Conservation (phyloP, 2,888 invertebrate species). For the Hirtodrosophila trivittata region DNA sequence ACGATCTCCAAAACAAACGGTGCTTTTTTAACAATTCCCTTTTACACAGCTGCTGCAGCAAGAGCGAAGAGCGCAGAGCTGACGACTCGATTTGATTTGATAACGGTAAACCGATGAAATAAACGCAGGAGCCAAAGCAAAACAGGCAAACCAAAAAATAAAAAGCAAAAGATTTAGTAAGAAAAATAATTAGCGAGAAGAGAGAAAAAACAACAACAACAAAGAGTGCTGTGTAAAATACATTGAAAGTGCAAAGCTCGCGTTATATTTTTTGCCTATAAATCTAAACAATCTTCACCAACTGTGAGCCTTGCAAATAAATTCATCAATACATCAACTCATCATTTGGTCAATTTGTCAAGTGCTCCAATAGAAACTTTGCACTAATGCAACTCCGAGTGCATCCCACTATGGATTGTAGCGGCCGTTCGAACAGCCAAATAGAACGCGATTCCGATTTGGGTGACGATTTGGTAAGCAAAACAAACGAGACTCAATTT, state of each 20-base stretch:
- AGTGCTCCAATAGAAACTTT: slow-evolving; percentile 3
- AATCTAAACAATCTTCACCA: slow-evolving; percentile 28
- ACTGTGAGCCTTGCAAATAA: slow-evolving; percentile 10
- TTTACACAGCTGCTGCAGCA: slow-evolving; percentile 17
- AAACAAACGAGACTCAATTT: slow-evolving; percentile 1
- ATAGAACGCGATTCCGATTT: slow-evolving; percentile 77
- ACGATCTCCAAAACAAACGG: slow-evolving; percentile 47
- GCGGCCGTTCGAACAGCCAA: slow-evolving; percentile 73
- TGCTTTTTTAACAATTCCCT: slow-evolving; percentile 45
- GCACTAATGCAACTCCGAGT: slow-evolving; percentile 72
- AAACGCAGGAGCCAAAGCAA: slow-evolving; percentile 41
- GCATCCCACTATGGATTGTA: slow-evolving; percentile 73
- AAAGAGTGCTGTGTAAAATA: slow-evolving; percentile 41
- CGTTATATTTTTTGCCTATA: no score
- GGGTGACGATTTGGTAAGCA: slow-evolving; percentile 75
- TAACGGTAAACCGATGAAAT: slow-evolving; percentile 30
- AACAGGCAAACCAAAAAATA: slow-evolving; percentile 5
- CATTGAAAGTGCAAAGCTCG: slow-evolving; percentile 38
- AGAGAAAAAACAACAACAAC: slow-evolving; percentile 26
- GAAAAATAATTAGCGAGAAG: slow-evolving; percentile 4
- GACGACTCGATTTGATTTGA: slow-evolving; percentile 27
- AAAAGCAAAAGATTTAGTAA: slow-evolving; percentile 5
- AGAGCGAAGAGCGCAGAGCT: slow-evolving; percentile 15
- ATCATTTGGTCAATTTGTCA: slow-evolving; percentile 4
- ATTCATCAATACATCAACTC: background rate